A percentile compares a stretch with the other conserved stretches of the same genome.
Conservation (phyloP, 2,888 invertebrate species). For the Leuctra nigra region DNA sequence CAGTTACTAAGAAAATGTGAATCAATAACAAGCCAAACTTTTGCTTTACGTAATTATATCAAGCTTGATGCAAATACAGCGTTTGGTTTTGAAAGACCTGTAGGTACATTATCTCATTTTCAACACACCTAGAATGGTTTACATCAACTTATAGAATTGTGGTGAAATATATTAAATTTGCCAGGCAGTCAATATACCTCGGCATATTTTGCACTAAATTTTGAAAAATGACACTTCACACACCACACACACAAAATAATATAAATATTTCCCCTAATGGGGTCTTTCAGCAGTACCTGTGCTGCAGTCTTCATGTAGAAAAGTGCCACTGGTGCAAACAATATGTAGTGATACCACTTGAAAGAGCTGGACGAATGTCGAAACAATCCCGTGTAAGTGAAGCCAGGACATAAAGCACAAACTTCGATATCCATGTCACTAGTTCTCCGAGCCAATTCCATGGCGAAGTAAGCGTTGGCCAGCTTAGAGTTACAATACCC, state of each 20-base stretch:
- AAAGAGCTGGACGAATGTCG: conserved; percentile 45
- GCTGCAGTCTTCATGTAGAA: conserved; percentile 64
- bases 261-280: too few species aligned
- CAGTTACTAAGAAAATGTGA: too few species aligned
- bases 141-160: too few species aligned
- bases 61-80: too few species aligned
- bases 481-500: conserved; percentile 72
- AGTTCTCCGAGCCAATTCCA: conserved; percentile 53
- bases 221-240: neutral
- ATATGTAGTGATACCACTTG: conserved; percentile 65
- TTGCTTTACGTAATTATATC: too few species aligned
- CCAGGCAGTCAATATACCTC: too few species aligned
- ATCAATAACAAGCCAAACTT: too few species aligned
- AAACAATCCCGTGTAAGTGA: conserved; percentile 70
- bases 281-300: too few species aligned
- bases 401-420: conserved; percentile 69
- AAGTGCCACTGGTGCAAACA: conserved; percentile 62
- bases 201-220: neutral
- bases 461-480: conserved; percentile 65
- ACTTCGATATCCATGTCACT: conserved; percentile 53
- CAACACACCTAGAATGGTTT: too few species aligned
- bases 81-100: too few species aligned
- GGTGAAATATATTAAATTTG: too few species aligned
- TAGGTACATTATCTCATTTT: too few species aligned
- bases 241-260: neutral